Conservation (phyloP, 1,140 invertebrate genomes). For the Oedothorax gibbosus region DNA sequence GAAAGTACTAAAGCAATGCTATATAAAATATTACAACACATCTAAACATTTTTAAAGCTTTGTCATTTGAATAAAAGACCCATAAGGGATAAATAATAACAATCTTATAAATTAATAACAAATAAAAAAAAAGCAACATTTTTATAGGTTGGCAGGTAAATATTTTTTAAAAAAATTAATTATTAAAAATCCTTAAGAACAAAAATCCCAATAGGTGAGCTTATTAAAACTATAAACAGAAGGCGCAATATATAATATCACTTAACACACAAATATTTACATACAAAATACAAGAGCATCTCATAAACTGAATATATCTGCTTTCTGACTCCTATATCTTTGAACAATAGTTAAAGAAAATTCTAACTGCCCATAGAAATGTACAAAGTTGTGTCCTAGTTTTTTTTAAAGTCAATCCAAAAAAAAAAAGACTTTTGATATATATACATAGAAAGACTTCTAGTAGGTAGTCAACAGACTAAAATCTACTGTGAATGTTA, state of each 20-base stretch:
- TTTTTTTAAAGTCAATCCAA: slow-evolving; percentile 57
- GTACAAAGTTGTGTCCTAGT: slow-evolving; percentile 59
- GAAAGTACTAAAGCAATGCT: too few relatives aligned
- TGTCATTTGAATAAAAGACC: too few relatives aligned
- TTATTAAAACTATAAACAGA: slow-evolving; percentile 32
- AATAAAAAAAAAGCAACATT: background rate
- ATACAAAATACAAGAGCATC: slow-evolving; percentile 58
- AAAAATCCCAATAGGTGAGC: slow-evolving; percentile 49
- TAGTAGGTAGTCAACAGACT: slow-evolving; percentile 59
- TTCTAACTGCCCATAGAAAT: slow-evolving; percentile 59
- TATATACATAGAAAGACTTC: slow-evolving; percentile 59
- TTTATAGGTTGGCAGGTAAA: background rate
- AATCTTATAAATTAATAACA: background rate
- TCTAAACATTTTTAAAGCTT: too few relatives aligned
- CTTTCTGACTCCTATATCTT: slow-evolving; percentile 44
- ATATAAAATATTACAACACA: too few relatives aligned
- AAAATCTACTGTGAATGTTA: slow-evolving; percentile 60
- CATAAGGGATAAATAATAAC: too few relatives aligned
- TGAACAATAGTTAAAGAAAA: slow-evolving; percentile 57
- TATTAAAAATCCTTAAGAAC: slow-evolving; percentile 5
- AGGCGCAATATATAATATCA: slow-evolving; percentile 42
- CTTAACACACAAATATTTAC: slow-evolving; percentile 58
- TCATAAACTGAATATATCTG: slow-evolving; percentile 46
- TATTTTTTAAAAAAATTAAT: background rate
- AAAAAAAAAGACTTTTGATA: slow-evolving; percentile 59